phyloP scores from a whole-genome alignment of 2,113 vertebrate genomes.

The Pardalotus punctatus region DNA sequence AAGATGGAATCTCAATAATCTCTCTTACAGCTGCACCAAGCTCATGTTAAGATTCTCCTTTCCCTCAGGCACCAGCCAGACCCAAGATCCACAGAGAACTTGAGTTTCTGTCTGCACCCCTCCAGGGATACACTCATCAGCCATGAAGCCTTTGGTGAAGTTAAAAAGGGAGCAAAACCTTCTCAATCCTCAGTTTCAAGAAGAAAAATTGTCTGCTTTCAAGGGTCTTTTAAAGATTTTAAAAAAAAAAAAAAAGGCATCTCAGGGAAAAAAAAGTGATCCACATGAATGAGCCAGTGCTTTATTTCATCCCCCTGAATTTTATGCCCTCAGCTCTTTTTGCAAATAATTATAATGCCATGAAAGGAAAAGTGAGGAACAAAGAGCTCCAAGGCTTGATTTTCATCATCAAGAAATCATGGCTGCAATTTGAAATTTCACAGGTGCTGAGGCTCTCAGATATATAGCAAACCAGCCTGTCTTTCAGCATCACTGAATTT shows the following conservation, averaged over 20 bases:
- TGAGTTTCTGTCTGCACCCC: neutral
- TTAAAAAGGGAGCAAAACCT: neutral
- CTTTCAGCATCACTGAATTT: slow-evolving; percentile 22
- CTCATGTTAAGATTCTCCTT: neutral
- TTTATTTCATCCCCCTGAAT: neutral
- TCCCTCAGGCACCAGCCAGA: neutral
- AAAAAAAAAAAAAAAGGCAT: neutral
- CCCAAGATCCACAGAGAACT: neutral
- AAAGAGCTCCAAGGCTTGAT: neutral
- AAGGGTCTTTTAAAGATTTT: neutral
- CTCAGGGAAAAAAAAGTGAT: neutral
- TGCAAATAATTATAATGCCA: neutral
- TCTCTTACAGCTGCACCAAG: neutral
- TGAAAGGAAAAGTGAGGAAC: neutral
- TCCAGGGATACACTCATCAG: neutral
- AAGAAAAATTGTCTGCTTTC: neutral
- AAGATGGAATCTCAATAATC: neutral
- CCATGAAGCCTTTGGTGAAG: neutral
- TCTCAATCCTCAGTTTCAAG: neutral
- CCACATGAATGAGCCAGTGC: neutral
- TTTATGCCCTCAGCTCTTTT: neutral
- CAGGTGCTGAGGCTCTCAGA: neutral
- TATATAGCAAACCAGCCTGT: neutral
- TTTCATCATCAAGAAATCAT: neutral
- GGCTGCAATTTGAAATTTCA: neutral